These are phyloP conservation scores for Neopelma chrysocephalum DNA, from an alignment of 2,797 vertebrate species.

Conservation along the genomic window DNA sequence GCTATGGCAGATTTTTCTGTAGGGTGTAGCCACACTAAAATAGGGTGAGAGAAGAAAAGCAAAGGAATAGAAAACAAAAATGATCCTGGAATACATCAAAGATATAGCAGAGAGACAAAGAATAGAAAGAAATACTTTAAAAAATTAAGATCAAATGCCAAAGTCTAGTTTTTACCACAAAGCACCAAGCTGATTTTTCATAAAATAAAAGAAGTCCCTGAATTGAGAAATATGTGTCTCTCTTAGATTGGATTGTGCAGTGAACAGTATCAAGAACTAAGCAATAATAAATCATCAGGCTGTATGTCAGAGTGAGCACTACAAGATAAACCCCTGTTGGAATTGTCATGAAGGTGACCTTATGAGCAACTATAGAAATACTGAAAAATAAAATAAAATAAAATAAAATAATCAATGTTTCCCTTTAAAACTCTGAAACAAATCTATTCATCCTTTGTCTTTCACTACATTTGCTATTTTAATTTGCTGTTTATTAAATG, in stretches of 20 bases:
- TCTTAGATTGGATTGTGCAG: constrained; percentile 86
- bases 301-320: constrained; percentile 76
- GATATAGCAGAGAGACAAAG: constrained; percentile 18
- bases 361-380: constrained; percentile 61
- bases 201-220: constrained; percentile 83
- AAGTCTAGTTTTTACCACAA: constrained; percentile 69
- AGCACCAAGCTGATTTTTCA: constrained; percentile 77
- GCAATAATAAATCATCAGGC: constrained; percentile 83
- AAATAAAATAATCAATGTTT: constrained; percentile 9
- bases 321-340: constrained; percentile 77
- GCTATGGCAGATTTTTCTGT: constrained; percentile 20
- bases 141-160: constrained; percentile 70
- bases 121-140: constrained; percentile 57
- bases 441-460: constrained; percentile 47
- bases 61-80: constrained; percentile 1
- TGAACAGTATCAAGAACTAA: constrained; percentile 84
- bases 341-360: constrained; percentile 83
- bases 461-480: constrained; percentile 61
- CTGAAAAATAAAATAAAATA: constrained; percentile 46
- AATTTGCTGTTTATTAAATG: constrained; percentile 74
- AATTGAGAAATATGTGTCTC: constrained; percentile 87
- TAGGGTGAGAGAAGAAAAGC: constrained; percentile 1
- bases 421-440: constrained; percentile 53
- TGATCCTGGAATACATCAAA: background rate
- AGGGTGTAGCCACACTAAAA: constrained; percentile 14